phyloP scores from a whole-genome alignment of 1,140 invertebrate species.

The Scylla paramamosain region DNA sequence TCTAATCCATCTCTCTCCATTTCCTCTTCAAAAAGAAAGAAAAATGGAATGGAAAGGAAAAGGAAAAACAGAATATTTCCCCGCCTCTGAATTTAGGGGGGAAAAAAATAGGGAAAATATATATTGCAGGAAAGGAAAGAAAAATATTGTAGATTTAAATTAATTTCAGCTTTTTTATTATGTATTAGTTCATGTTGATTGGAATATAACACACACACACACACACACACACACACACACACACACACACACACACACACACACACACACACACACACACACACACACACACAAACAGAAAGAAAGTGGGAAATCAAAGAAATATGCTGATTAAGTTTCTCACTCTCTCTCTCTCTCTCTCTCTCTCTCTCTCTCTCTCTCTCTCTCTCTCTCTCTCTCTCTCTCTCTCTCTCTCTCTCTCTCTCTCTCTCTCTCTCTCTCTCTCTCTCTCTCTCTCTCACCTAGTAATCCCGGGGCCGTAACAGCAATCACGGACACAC shows the following conservation, averaged over 20 bases:
- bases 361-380: neutral
- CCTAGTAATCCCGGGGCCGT: neutral
- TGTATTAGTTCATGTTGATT: neutral
- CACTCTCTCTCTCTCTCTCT: conserved; percentile 1
- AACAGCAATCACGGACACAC: neutral
- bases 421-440: neutral
- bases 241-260: too few species aligned
- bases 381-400: neutral
- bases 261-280: too few species aligned
- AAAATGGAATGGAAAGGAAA: neutral
- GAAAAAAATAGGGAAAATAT: neutral
- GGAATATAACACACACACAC: too few species aligned
- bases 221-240: too few species aligned
- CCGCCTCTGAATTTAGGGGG: neutral
- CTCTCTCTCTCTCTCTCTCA: neutral
- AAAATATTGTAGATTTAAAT: neutral
- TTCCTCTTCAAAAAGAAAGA: neutral
- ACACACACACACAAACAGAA: too few species aligned
- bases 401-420: neutral
- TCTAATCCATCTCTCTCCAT: neutral
- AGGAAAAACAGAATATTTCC: neutral
- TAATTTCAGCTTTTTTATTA: neutral
- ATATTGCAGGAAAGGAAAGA: neutral
- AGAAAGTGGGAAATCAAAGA: too few species aligned
- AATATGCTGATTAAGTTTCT: neutral